Base-by-base conservation (phyloP, 2,797 vertebrate species). In the Streptopelia turtur region DNA sequence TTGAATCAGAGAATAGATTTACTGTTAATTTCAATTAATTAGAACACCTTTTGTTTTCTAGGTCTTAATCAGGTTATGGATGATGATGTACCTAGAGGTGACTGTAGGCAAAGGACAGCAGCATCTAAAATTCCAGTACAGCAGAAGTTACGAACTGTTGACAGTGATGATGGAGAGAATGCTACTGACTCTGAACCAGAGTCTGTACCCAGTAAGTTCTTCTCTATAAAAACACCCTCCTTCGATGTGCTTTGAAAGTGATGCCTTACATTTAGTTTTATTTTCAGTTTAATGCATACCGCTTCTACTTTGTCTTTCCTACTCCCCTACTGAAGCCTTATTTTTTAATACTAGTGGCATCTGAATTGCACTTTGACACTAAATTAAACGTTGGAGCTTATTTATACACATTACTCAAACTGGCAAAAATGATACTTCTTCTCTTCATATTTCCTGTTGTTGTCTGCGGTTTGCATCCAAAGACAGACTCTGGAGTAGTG, bases 21-120 rank as follows among this genome's bases (percentile, higher is more conserved):
- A 49, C n/a, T 49, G 6, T 50, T 86, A 64, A n/a, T 82, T 93
- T 64, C 53, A 70, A 49, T 45, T 56, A n/a, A 49, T 57, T 39
- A 37, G 68, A 37, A 11, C 22, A 21, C 9, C 59, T 45, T 78
- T 25, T 91, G 5, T 79, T 80, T 72, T 89, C 18, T 71, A 99
- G 99, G 98, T 47, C 95, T 99, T 43, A 97, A 98, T 95, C 93
- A 97, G 88, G 98, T 99, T 92, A 97, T 95, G 30, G 86, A 97
- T 72, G 97, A 98, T 25, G 94, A 95, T 1, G 20, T 66, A 10
- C 37, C 35, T 16, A 35, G 50, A 27, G 24, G 24, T 22, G 57
- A 56, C 16, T 59, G 77, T 28, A 93, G 81, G 75, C 97, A 96
- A 83, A 98, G 85, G 82, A 97, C 94, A 61, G 70, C 96, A 71